A percentile compares a stretch with the other conserved stretches of the same genome.
Conservation (phyloP, 2,797 vertebrate genomes). For the Microctenopoma stevenorrisi region DNA sequence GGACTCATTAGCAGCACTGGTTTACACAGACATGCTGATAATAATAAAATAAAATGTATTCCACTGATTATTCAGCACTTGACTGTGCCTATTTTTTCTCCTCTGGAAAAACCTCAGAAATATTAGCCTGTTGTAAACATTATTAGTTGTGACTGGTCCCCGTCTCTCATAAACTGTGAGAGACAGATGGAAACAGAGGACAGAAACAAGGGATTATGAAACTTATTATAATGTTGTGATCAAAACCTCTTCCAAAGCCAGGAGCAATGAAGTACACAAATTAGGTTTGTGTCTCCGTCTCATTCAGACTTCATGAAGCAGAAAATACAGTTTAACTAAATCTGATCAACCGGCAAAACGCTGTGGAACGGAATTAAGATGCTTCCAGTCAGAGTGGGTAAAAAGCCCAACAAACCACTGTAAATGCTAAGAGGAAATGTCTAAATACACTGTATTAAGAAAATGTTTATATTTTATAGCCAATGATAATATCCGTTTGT, state of each 20-base stretch:
- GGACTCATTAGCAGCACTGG: neutral
- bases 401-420: neutral
- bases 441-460: neutral
- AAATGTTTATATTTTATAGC: neutral
- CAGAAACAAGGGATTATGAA: neutral
- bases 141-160: neutral
- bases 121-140: neutral
- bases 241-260: neutral
- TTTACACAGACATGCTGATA: neutral
- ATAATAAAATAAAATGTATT: slow-evolving; percentile 1
- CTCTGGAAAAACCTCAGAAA: neutral
- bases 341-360: neutral
- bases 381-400: neutral
- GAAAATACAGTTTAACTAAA: slow-evolving; percentile 2
- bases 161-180: slow-evolving; percentile 1
- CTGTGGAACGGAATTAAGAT: neutral
- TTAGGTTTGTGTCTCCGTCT: neutral
- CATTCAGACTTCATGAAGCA: neutral
- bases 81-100: neutral
- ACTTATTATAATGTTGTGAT: slow-evolving; percentile 2
- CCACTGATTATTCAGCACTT: neutral
- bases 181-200: neutral
- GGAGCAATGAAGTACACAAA: slow-evolving; percentile 1
- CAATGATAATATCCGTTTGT: neutral
- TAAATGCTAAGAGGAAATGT: neutral